Base-by-base conservation (phyloP, 2,888 invertebrate species). In the Leuctra nigra region DNA sequence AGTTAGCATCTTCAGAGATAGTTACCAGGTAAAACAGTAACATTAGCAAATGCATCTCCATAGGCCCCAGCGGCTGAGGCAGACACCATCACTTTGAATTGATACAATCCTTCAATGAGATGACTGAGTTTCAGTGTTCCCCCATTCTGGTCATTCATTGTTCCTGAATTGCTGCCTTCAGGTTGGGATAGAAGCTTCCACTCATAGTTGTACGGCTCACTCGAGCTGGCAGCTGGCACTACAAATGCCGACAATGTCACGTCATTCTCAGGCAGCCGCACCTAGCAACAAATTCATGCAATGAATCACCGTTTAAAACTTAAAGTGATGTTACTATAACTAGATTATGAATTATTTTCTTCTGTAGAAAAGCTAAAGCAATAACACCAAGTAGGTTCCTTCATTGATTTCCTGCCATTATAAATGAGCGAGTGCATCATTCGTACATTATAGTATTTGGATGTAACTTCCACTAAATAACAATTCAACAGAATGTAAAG, bases 131-230 rank as follows among this genome's bases (percentile, higher is more conserved):
- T 87, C 14, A 95, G 83, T 54, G 87, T 87, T 20, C 86, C 83
- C 24, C 88, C 88, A 67, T 90, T 91, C 70, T 91, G 90, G 68
- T 84, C 83, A 59, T 87, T 86, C 74, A 90, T 86, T 55, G 86
- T 84, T 58, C 86, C 84, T 69, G 80, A 78, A 62, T 80, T 75
- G 16, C 82, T 82, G n/a, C 86, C 87, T 62, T 86, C 86, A 0
- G 93, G 93, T 68, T 91, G 88, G 57, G 86, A 84, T 58, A 93
- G 79, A 25, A 94, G 76, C 16, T 84, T 87, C 95, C 95, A 96
- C 23, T 86, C 85, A 72, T 91, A 95, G 66, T 85, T 87, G 69
- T 91, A 95, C 68, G 85, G 86, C 57, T 79, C 83, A 68, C 79
- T 81, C 2, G 81, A 75, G 60, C 82, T 79, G 66, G 87, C 86